phyloP scores from a whole-genome alignment of 2,888 invertebrate species.

The Drosophila austrosaltans region DNA sequence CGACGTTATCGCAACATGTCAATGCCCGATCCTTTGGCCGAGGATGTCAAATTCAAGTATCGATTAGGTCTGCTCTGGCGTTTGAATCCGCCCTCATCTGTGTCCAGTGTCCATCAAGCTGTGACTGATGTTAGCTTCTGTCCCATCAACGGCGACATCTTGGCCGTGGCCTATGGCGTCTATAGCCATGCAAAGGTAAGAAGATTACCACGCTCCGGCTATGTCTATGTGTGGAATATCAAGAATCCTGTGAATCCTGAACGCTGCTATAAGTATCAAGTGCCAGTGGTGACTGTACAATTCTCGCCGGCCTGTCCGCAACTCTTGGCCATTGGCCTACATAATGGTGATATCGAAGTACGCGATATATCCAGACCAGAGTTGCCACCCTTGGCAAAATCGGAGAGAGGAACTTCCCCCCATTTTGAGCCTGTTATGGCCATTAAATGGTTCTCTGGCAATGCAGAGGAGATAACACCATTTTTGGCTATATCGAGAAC shows the following conservation, averaged over 20 bases:
- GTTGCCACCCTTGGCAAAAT: constrained; percentile 85
- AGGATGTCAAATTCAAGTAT: constrained; percentile 88
- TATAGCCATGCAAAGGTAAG: constrained; percentile 84
- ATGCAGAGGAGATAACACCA: constrained; percentile 84
- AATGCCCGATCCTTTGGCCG: constrained; percentile 86
- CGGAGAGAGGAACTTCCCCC: constrained; percentile 86
- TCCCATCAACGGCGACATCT: constrained; percentile 87
- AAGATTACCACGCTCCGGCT: constrained; percentile 85
- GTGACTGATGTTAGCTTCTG: constrained; percentile 88
- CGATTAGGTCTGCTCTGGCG: constrained; percentile 88
- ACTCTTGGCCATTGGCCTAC: constrained; percentile 89
- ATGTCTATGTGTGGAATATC: constrained; percentile 90
- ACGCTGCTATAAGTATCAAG: constrained; percentile 86
- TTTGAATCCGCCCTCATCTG: constrained; percentile 73
- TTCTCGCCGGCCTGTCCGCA: constrained; percentile 89
- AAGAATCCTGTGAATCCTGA: constrained; percentile 92
- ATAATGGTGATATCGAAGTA: constrained; percentile 89
- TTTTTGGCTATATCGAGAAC: constrained; percentile 87
- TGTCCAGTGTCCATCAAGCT: constrained; percentile 83
- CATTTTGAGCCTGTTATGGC: constrained; percentile 88
- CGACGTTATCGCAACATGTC: constrained; percentile 88
- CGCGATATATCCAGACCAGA: constrained; percentile 87
- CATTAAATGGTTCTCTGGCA: constrained; percentile 85
- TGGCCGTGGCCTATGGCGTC: constrained; percentile 91
- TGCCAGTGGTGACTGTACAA: constrained; percentile 87